Evolutionary conservation across 2,888 invertebrate genomes (phyloP).

Genomic region (Cosmopolites sordidus): DNA sequence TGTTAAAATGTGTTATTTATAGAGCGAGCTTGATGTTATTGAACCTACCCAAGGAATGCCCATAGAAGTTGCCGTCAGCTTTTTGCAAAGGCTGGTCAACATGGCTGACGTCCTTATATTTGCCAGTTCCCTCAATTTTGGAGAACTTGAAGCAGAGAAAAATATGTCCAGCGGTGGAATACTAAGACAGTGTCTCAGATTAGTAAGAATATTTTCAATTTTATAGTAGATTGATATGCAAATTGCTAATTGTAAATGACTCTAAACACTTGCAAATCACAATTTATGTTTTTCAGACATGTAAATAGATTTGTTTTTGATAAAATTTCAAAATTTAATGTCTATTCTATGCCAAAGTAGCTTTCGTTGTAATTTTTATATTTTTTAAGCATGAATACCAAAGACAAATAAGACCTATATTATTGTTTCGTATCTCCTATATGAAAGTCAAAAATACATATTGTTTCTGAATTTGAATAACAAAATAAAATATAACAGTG

Average conservation of each 20-base stretch:
- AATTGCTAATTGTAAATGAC: background rate
- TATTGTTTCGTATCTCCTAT: no score
- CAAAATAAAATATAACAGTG: no score
- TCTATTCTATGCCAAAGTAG: no score
- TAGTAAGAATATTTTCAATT: slow-evolving; percentile 58
- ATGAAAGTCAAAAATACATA: no score
- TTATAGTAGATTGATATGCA: background rate
- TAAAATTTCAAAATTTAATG: no score
- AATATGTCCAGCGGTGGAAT: slow-evolving; percentile 99
- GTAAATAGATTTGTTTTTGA: background rate
- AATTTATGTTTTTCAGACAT: background rate
- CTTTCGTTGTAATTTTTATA: no score
- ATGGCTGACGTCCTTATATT: slow-evolving; percentile 99
- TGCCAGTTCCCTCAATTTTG: slow-evolving; percentile 95
- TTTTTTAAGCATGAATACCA: no score
- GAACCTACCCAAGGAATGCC: slow-evolving; percentile 99
- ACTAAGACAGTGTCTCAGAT: slow-evolving; percentile 88
- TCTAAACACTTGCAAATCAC: background rate
- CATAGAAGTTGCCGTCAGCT: slow-evolving; percentile 95
- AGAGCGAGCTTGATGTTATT: slow-evolving; percentile 97
- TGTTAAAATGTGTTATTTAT: slow-evolving; percentile 37
- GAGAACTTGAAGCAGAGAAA: slow-evolving; percentile 97
- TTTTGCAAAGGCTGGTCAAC: slow-evolving; percentile 95
- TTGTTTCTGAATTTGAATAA: no score
- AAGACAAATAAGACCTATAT: no score